These are phyloP conservation scores for Ornithorhynchus anatinus DNA, from an alignment of 2,113 vertebrate genomes.

Conservation along the genomic window DNA sequence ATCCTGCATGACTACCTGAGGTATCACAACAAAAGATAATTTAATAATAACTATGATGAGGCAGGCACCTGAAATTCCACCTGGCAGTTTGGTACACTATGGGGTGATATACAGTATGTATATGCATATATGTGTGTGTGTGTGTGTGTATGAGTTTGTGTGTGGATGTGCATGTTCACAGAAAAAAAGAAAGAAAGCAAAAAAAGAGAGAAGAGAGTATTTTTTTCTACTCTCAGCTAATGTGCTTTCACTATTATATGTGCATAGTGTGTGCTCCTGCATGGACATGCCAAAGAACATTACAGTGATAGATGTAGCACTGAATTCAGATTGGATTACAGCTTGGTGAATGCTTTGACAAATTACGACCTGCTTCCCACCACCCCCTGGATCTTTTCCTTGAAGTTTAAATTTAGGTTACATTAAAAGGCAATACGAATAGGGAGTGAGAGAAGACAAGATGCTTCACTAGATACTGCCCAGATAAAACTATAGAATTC, in stretches of 20 bases:
- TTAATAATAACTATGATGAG: slow-evolving; percentile 64
- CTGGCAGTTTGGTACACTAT: neutral
- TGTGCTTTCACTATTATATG: neutral
- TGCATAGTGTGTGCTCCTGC: neutral
- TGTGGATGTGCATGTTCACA: too few relatives aligned
- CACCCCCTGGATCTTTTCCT: slow-evolving; percentile 9
- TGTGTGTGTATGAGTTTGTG: too few relatives aligned
- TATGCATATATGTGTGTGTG: too few relatives aligned
- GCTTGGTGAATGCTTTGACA: slow-evolving; percentile 31
- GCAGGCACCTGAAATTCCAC: slow-evolving; percentile 54
- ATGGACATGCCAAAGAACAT: neutral
- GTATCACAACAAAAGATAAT: slow-evolving; percentile 63
- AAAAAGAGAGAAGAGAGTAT: neutral
- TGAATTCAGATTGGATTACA: slow-evolving; percentile 8
- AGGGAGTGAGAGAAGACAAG: slow-evolving; percentile 10
- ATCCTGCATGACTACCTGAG: slow-evolving; percentile 60
- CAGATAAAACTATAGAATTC: neutral
- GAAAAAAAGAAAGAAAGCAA: too few relatives aligned
- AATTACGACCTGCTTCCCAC: slow-evolving; percentile 32
- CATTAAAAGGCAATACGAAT: slow-evolving; percentile 9
- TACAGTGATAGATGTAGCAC: neutral
- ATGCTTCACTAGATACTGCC: neutral
- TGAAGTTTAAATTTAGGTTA: slow-evolving; percentile 21
- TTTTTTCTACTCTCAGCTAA: neutral
- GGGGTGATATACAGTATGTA: neutral